phyloP scores from a whole-genome alignment of 2,797 vertebrate genomes.

The Ptychobarbus kaznakovi region DNA sequence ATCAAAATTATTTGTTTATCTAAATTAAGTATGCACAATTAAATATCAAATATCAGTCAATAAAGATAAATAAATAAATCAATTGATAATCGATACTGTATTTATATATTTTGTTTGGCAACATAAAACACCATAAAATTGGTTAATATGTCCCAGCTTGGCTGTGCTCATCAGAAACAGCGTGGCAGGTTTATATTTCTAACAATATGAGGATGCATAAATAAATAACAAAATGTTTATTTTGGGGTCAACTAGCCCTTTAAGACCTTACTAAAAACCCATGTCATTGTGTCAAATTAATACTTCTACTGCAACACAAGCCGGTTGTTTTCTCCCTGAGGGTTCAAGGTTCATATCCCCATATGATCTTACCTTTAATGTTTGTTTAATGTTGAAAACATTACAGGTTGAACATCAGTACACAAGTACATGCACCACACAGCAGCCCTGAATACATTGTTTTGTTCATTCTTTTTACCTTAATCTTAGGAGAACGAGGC shows the following conservation, averaged over 20 bases:
- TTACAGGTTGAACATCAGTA: neutral
- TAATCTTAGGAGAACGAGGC: constrained; percentile 81
- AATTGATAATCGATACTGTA: neutral
- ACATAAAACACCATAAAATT: neutral
- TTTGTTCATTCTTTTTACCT: constrained; percentile 82
- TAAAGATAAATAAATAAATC: neutral
- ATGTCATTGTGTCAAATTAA: neutral
- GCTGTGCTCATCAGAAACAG: neutral
- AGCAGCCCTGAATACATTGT: constrained; percentile 6
- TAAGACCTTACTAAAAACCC: neutral
- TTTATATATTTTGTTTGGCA: neutral
- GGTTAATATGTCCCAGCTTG: neutral
- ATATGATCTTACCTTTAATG: neutral
- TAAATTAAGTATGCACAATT: neutral
- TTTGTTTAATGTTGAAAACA: constrained; percentile 1
- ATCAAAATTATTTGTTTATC: neutral
- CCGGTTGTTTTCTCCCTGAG: neutral
- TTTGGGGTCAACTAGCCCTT: neutral
- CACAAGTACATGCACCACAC: constrained; percentile 40
- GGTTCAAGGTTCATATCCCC: neutral
- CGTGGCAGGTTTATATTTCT: neutral
- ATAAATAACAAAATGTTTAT: neutral
- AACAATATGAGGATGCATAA: neutral
- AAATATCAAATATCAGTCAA: neutral
- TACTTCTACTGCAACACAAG: neutral